A percentile compares a stretch with the other conserved stretches of the same genome.
These are phyloP conservation scores for Zaprionus ghesquierei DNA, from an alignment of 1,140 invertebrate species.

Conservation along the genomic window DNA sequence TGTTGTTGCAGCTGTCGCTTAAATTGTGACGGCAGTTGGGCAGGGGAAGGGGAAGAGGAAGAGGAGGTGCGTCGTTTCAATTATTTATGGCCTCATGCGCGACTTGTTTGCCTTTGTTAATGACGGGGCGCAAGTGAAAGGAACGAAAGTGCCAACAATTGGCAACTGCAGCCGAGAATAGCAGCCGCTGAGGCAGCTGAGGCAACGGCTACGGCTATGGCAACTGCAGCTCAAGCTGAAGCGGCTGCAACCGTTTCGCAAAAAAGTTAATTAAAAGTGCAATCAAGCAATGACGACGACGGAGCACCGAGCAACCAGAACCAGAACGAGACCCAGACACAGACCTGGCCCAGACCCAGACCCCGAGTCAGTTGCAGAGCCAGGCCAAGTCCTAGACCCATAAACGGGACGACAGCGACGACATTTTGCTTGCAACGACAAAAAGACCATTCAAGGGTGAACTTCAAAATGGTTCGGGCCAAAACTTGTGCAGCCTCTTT, in stretches of 20 bases:
- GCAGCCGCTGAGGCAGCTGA: constrained; percentile 25
- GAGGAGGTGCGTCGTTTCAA: constrained; percentile 53
- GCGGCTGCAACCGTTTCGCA: constrained; percentile 34
- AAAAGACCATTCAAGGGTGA: constrained; percentile 33
- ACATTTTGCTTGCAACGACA: constrained; percentile 40
- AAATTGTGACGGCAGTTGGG: constrained; percentile 61
- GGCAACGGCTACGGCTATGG: constrained; percentile 13
- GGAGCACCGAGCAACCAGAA: not conserved
- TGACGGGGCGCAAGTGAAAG: constrained; percentile 54
- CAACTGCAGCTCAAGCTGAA: constrained; percentile 26
- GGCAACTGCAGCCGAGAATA: constrained; percentile 41
- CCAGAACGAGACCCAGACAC: constrained; percentile 6
- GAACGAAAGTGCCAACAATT: constrained; percentile 64
- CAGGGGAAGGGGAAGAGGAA: too few species aligned
- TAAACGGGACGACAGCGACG: constrained; percentile 1
- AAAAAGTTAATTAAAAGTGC: constrained; percentile 81
- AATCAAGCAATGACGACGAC: constrained; percentile 64
- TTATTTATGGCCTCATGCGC: constrained; percentile 66
- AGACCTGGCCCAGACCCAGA: not conserved
- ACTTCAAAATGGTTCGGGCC: constrained; percentile 39
- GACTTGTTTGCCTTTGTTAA: constrained; percentile 72
- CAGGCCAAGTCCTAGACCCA: not conserved
- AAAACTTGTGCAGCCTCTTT: constrained; percentile 15
- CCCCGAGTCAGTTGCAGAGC: too few species aligned
- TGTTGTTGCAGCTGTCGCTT: constrained; percentile 38